Evolutionary conservation across 2,888 invertebrate genomes (phyloP).

Genomic region (Cyaniris semiargus): DNA sequence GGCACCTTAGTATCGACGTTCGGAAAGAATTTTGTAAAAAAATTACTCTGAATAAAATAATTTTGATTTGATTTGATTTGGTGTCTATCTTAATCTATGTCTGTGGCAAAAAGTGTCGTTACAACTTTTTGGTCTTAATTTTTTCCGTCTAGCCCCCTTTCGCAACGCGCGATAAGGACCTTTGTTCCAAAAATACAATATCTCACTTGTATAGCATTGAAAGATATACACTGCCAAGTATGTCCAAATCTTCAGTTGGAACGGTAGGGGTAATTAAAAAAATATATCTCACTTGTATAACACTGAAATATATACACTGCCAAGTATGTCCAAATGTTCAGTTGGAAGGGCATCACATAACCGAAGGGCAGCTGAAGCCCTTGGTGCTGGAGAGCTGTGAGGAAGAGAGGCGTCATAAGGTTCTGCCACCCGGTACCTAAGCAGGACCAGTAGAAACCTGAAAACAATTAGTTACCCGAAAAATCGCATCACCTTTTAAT

Average conservation of each 20-base stretch:
- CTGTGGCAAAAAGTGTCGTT: too few species aligned
- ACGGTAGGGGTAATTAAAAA: too few species aligned
- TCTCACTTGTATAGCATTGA: slow-evolving; percentile 55
- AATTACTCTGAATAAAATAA: too few species aligned
- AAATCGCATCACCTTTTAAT: too few species aligned
- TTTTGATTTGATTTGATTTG: too few species aligned
- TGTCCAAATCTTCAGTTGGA: slow-evolving; percentile 52
- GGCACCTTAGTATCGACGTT: too few species aligned
- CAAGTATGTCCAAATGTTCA: slow-evolving; percentile 54
- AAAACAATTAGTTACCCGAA: not conserved
- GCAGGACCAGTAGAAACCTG: slow-evolving; percentile 54
- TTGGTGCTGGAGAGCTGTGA: slow-evolving; percentile 48
- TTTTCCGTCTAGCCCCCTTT: too few species aligned
- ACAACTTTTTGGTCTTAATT: too few species aligned
- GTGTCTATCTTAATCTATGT: too few species aligned
- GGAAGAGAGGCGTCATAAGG: slow-evolving; percentile 48
- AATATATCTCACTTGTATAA: slow-evolving; percentile 55
- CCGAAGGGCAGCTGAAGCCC: slow-evolving; percentile 51
- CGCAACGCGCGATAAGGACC: too few species aligned
- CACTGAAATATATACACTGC: slow-evolving; percentile 52
- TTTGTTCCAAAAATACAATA: too few species aligned
- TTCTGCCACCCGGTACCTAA: slow-evolving; percentile 53
- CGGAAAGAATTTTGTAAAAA: too few species aligned
- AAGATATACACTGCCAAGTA: slow-evolving; percentile 55
- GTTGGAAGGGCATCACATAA: slow-evolving; percentile 55